These are phyloP conservation scores for Apocrypta bakeri DNA, from an alignment of 1,140 invertebrate species.

Conservation along the genomic window DNA sequence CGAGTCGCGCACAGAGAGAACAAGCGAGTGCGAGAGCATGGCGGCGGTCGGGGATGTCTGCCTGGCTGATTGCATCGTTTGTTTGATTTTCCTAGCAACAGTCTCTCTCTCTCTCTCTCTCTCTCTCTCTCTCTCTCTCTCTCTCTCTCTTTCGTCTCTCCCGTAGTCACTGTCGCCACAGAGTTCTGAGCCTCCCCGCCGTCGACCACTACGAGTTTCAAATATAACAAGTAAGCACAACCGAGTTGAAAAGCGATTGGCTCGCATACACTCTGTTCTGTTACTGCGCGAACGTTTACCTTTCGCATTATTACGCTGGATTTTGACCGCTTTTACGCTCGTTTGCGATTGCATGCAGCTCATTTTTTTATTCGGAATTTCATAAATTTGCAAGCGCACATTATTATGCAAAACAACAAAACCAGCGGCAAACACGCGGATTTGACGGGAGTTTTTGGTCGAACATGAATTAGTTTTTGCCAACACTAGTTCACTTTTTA, in stretches of 20 bases:
- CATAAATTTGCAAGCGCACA: no score
- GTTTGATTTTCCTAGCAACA: background rate
- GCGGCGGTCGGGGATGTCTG: background rate
- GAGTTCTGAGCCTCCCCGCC: background rate
- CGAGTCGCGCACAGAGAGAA: background rate
- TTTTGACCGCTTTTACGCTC: background rate
- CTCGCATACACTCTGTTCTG: background rate
- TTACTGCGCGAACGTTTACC: no score
- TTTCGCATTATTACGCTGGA: no score
- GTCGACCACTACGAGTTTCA: background rate
- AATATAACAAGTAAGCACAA: background rate
- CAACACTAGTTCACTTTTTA: no score
- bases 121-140: no score
- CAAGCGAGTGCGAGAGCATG: background rate
- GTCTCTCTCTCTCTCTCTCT: no score
- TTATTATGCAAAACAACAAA: background rate
- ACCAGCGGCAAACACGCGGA: background rate
- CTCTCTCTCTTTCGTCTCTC: no score
- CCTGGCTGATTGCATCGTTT: slow-evolving; percentile 1
- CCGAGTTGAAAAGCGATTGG: background rate
- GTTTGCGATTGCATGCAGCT: no score
- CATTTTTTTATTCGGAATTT: no score
- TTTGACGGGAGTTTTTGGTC: no score
- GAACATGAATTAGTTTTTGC: no score
- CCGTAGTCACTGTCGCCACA: no score